Percentiles rank a stretch among this genome's conserved stretches.
These are phyloP conservation scores for Amiota minor DNA, from an alignment of 2,888 invertebrate species.

Conservation along the genomic window DNA sequence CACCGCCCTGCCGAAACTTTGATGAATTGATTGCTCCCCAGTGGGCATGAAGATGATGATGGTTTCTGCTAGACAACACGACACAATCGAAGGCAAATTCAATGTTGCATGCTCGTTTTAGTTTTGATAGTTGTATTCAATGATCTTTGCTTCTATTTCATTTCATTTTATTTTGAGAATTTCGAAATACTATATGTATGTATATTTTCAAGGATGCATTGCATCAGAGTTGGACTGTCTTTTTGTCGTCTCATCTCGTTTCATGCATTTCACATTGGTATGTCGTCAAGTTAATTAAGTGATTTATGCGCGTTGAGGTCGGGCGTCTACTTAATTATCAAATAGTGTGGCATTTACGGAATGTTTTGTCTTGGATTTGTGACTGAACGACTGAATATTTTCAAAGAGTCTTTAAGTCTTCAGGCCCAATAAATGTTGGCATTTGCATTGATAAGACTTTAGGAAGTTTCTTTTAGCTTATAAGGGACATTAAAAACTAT, in stretches of 20 bases:
- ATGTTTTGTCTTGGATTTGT: constrained; percentile 46
- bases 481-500: too few relatives aligned
- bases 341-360: constrained; percentile 65
- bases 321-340: constrained; percentile 66
- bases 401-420: neutral
- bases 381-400: constrained; percentile 29
- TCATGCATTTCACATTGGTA: constrained; percentile 39
- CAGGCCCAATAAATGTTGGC: too few relatives aligned
- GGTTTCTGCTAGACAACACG: neutral
- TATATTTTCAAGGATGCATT: constrained; percentile 58
- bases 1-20: constrained; percentile 48
- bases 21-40: constrained; percentile 67
- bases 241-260: constrained; percentile 4
- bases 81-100: too few relatives aligned
- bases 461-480: too few relatives aligned
- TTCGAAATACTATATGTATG: constrained; percentile 51
- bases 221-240: constrained; percentile 32
- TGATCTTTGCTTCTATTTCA: constrained; percentile 51
- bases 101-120: constrained; percentile 43
- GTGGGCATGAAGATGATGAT: constrained; percentile 45
- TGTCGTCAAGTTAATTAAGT: constrained; percentile 68
- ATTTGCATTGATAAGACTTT: too few relatives aligned
- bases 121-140: constrained; percentile 55
- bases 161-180: constrained; percentile 43
- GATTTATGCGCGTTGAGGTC: constrained; percentile 64